Conservation (phyloP, 2,113 vertebrate genomes). For the Platichthys stellatus region DNA sequence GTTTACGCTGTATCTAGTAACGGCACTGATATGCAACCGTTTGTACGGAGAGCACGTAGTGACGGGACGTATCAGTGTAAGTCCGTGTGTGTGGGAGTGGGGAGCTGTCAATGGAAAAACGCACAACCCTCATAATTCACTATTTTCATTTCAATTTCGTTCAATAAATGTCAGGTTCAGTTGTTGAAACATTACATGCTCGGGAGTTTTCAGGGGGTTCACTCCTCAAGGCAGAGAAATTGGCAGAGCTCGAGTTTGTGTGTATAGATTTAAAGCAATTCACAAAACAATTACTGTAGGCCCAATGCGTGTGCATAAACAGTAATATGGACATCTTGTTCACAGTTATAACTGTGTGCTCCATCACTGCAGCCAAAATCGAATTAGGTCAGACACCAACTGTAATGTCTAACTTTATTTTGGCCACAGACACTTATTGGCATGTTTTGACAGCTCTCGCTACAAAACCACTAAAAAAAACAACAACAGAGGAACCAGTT, state of each 20-base stretch:
- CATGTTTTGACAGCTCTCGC: neutral
- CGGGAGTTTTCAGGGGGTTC: slow-evolving; percentile 41
- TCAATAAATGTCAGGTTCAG: slow-evolving; percentile 71
- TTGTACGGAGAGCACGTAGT: slow-evolving; percentile 51
- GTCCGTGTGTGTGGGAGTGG: slow-evolving; percentile 23
- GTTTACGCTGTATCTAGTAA: slow-evolving; percentile 56
- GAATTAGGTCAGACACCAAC: slow-evolving; percentile 6
- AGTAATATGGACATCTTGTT: slow-evolving; percentile 11
- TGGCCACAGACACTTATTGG: neutral
- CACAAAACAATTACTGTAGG: neutral
- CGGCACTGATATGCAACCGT: slow-evolving; percentile 60
- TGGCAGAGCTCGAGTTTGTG: slow-evolving; percentile 33
- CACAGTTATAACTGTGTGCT: slow-evolving; percentile 34
- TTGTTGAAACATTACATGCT: slow-evolving; percentile 46
- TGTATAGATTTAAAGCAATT: neutral
- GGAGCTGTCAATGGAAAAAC: slow-evolving; percentile 18
- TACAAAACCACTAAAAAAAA: slow-evolving; percentile 9
- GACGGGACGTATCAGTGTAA: slow-evolving; percentile 9
- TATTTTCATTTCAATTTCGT: slow-evolving; percentile 70
- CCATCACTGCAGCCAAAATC: slow-evolving; percentile 24
- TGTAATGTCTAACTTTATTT: slow-evolving; percentile 24
- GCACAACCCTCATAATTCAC: slow-evolving; percentile 42
- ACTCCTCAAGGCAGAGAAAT: slow-evolving; percentile 28
- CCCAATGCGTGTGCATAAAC: slow-evolving; percentile 3
- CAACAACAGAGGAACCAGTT: neutral